These are phyloP conservation scores for Pseudomyrmex sp. DNA, from an alignment of 1,140 invertebrate species.

Conservation along the genomic window DNA sequence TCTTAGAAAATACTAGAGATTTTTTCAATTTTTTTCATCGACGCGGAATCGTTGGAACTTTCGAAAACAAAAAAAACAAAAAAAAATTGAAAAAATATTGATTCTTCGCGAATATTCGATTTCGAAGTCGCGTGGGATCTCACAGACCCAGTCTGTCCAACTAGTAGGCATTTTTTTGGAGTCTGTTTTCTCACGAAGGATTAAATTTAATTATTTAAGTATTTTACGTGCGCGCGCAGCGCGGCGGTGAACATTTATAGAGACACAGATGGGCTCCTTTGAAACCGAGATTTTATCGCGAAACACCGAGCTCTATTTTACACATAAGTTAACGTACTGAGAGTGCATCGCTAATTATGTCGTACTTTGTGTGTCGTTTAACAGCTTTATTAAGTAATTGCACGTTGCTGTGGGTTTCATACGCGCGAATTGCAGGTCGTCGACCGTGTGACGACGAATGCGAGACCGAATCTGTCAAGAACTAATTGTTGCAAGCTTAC, in stretches of 20 bases:
- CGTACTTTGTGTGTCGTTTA: slow-evolving; percentile 67
- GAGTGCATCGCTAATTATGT: slow-evolving; percentile 64
- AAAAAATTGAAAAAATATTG: too few relatives aligned
- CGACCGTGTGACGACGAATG: slow-evolving; percentile 8
- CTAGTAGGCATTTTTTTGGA: too few relatives aligned
- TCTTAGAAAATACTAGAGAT: too few relatives aligned
- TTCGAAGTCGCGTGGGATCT: too few relatives aligned
- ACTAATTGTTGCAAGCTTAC: background rate
- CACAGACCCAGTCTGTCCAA: too few relatives aligned
- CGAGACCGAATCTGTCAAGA: background rate
- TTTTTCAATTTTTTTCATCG: too few relatives aligned
- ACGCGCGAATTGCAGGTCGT: slow-evolving; percentile 13
- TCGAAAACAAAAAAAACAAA: too few relatives aligned
- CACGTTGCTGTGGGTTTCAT: slow-evolving; percentile 63
- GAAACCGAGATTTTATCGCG: slow-evolving; percentile 15
- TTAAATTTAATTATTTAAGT: background rate
- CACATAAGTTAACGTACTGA: slow-evolving; percentile 25
- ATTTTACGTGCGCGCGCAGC: background rate
- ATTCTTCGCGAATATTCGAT: too few relatives aligned
- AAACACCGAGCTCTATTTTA: slow-evolving; percentile 37
- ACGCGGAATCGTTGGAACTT: too few relatives aligned
- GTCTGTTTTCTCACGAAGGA: too few relatives aligned
- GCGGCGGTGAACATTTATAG: background rate
- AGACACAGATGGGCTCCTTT: background rate
- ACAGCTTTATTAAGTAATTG: slow-evolving; percentile 73